Evolutionary conservation across 1,140 invertebrate species (phyloP).

Genomic region (Drosophila carrolli): DNA sequence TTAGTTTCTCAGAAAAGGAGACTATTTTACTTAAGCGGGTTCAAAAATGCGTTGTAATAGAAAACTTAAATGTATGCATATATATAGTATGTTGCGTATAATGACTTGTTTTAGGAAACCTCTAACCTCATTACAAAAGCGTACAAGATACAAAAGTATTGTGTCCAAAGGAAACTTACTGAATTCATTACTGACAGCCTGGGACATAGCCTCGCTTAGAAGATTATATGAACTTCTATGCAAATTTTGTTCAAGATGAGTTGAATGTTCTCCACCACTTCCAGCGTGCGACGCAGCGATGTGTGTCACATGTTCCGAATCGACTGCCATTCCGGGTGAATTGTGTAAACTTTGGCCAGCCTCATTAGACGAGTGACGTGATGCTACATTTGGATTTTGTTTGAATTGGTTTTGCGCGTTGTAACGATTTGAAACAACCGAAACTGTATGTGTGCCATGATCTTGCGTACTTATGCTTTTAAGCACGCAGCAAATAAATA

Average conservation of each 20-base stretch:
- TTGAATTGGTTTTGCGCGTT: conserved; percentile 31
- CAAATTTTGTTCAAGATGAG: conserved; percentile 40
- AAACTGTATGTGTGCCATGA: conserved; percentile 30
- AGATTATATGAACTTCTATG: conserved; percentile 82
- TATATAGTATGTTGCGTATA: background rate
- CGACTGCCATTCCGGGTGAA: conserved; percentile 3
- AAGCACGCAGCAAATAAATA: conserved; percentile 41
- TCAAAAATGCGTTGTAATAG: too few species aligned
- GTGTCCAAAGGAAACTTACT: conserved; percentile 73
- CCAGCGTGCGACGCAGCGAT: conserved; percentile 12
- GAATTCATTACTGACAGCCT: conserved; percentile 84
- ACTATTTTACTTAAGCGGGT: too few species aligned
- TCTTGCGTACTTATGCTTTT: conserved; percentile 26
- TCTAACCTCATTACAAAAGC: background rate
- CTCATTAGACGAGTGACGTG: conserved; percentile 19
- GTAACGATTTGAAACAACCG: conserved; percentile 32
- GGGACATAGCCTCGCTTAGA: conserved; percentile 84
- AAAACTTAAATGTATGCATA: background rate
- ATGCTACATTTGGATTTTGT: conserved; percentile 19
- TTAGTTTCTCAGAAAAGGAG: too few species aligned
- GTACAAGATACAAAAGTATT: background rate
- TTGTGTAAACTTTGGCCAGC: conserved; percentile 16
- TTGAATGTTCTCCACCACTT: conserved; percentile 32
- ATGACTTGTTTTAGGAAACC: background rate
- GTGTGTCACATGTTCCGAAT: conserved; percentile 13